These are phyloP conservation scores for Tapirus indicus DNA, from an alignment of 2,797 vertebrate species.

Conservation along the genomic window DNA sequence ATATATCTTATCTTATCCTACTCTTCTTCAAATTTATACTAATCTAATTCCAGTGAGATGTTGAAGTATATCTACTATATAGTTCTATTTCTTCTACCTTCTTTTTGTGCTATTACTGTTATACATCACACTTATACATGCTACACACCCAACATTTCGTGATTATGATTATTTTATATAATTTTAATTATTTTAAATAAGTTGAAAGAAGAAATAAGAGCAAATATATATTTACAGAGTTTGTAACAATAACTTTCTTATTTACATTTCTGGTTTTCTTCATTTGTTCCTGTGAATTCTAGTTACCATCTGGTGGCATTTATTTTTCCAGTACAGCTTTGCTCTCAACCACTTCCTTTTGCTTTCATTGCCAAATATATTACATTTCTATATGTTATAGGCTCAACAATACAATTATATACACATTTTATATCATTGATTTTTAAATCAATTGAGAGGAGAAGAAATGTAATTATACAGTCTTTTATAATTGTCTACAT, in stretches of 20 bases:
- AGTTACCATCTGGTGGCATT: background rate
- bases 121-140: background rate
- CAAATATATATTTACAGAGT: background rate
- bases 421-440: no score
- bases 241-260: background rate
- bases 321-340: background rate
- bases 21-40: background rate
- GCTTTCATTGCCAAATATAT: no score
- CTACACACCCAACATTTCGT: background rate
- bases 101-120: background rate
- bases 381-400: no score
- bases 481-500: no score
- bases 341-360: background rate
- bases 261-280: background rate
- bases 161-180: background rate
- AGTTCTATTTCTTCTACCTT: background rate
- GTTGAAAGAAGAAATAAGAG: background rate
- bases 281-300: background rate
- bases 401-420: no score
- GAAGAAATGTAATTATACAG: no score
- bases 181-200: background rate
- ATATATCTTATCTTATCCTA: background rate
- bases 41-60: background rate
- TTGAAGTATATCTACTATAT: background rate
- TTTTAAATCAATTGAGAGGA: no score